phyloP scores from a whole-genome alignment of 2,888 invertebrate genomes.

The Limnephilus marmoratus region DNA sequence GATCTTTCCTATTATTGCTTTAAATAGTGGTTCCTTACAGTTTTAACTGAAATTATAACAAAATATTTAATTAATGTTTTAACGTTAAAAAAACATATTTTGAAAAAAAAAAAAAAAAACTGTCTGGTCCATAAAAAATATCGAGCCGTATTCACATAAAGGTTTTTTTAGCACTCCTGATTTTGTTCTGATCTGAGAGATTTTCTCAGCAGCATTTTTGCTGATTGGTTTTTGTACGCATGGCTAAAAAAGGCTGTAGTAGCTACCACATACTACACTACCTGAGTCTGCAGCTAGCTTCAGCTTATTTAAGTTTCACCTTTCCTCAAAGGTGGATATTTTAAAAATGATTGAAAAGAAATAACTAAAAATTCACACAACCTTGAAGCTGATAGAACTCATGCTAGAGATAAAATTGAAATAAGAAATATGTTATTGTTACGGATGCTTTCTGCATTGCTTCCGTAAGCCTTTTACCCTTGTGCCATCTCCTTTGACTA shows the following conservation, averaged over 20 bases:
- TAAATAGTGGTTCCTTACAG: neutral
- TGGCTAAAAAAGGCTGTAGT: neutral
- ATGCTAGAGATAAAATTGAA: neutral
- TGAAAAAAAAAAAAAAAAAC: neutral
- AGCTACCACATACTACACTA: too few relatives aligned
- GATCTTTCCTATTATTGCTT: neutral
- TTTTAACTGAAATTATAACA: neutral
- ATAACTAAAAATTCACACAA: neutral
- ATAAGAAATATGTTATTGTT: neutral
- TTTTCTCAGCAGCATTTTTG: neutral
- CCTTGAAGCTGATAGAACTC: neutral
- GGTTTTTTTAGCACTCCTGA: neutral
- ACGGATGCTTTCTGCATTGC: too few relatives aligned
- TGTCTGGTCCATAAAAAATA: too few relatives aligned
- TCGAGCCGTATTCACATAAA: too few relatives aligned
- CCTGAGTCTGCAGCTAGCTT: neutral
- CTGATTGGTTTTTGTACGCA: neutral
- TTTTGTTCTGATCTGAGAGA: neutral
- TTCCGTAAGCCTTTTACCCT: too few relatives aligned
- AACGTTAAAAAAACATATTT: neutral
- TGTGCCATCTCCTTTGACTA: too few relatives aligned
- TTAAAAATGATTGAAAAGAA: neutral
- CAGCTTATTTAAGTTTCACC: neutral
- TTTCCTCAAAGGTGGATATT: neutral
- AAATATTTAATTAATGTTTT: neutral